phyloP scores from a whole-genome alignment of 2,113 vertebrate species.

The Ia io region DNA sequence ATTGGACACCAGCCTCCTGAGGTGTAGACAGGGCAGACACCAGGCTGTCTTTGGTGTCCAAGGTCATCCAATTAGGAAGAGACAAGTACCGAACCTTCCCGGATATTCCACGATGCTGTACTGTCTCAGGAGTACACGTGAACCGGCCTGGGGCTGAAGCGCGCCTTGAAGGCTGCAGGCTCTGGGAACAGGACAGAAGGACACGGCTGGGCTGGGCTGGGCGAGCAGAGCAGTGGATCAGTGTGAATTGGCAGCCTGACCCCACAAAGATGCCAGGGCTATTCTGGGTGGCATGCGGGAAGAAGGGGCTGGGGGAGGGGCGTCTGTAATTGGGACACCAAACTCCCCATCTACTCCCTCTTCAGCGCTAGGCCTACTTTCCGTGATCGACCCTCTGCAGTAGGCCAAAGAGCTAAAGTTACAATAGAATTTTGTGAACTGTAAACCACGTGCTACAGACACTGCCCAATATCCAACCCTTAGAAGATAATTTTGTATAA shows the following conservation, averaged over 20 bases:
- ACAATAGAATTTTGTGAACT: not conserved
- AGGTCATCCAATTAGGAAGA: not conserved
- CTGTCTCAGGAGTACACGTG: not conserved
- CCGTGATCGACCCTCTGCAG: not conserved
- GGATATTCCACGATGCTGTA: not conserved
- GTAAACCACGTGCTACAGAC: not conserved
- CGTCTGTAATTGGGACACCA: constrained; percentile 32
- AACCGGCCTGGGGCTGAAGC: not conserved
- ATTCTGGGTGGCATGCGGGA: constrained; percentile 42
- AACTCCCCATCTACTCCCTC: not conserved
- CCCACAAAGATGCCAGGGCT: constrained; percentile 46
- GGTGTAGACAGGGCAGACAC: not conserved
- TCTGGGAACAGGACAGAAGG: not conserved
- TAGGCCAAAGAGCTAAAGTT: not conserved
- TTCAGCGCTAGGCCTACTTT: constrained; percentile 43
- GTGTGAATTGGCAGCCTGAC: constrained; percentile 44
- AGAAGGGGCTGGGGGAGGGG: not conserved
- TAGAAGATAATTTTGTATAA: not conserved
- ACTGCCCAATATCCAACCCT: not conserved
- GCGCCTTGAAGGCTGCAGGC: not conserved
- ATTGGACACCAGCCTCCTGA: not conserved
- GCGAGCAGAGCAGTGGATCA: not conserved
- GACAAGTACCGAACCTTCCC: not conserved
- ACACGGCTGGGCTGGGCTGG: not conserved
- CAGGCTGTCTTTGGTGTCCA: not conserved